These are phyloP conservation scores for Tor tambroides DNA, from an alignment of 2,113 vertebrate genomes.

Conservation along the genomic window DNA sequence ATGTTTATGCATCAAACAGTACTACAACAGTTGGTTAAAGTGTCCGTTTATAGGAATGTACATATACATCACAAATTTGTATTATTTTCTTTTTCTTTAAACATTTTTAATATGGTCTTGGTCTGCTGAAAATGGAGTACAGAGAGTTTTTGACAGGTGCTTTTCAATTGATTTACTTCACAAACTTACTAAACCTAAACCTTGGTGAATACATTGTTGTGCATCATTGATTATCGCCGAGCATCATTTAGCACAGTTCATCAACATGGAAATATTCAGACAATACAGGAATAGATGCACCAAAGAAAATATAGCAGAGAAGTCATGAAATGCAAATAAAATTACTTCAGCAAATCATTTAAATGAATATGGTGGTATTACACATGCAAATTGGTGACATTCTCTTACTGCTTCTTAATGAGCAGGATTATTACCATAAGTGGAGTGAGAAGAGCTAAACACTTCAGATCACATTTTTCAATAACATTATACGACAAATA, in stretches of 20 bases:
- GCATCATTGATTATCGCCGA: background rate
- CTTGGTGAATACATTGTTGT: background rate
- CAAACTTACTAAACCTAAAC: background rate
- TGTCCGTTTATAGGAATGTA: too few species aligned
- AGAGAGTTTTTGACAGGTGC: background rate
- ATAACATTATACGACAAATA: background rate
- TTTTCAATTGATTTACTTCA: background rate
- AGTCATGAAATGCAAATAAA: background rate
- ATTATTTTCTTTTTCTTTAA: background rate
- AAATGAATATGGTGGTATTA: constrained; percentile 17
- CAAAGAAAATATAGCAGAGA: background rate
- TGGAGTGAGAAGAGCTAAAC: constrained; percentile 10
- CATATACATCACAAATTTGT: too few species aligned
- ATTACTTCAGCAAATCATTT: background rate
- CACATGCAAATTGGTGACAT: constrained; percentile 6
- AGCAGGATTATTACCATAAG: constrained; percentile 16
- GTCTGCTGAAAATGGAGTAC: background rate
- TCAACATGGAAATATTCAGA: background rate
- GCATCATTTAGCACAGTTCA: background rate
- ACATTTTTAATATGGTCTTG: background rate
- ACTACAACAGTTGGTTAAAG: too few species aligned
- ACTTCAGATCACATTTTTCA: background rate
- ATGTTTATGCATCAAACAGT: background rate
- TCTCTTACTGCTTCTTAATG: constrained; percentile 2
- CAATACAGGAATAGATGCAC: background rate